A percentile compares a stretch with the other conserved stretches of the same genome.
These are phyloP conservation scores for Lutjanus argentimaculatus DNA, from an alignment of 2,797 vertebrate species.

Conservation along the genomic window DNA sequence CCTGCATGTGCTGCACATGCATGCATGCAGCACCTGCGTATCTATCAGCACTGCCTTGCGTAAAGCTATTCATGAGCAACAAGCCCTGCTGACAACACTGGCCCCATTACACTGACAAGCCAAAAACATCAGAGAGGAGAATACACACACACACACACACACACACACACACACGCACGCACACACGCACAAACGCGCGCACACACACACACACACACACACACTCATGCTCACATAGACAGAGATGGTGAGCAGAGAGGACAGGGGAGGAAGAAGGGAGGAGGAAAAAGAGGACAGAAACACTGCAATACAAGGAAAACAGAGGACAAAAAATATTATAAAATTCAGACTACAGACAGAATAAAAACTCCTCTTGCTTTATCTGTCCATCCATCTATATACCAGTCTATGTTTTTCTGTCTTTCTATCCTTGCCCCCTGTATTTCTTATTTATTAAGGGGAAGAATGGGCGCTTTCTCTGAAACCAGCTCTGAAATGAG, in stretches of 20 bases:
- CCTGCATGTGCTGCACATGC: conserved; percentile 47
- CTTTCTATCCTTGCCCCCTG: conserved; percentile 6
- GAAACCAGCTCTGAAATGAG: conserved; percentile 47
- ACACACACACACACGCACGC: conserved; percentile 34
- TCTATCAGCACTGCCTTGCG: conserved; percentile 65
- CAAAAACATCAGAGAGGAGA: conserved; percentile 78
- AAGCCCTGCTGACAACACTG: conserved; percentile 82
- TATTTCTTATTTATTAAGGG: conserved; percentile 44
- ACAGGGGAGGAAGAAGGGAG: conserved; percentile 43
- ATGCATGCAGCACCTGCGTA: conserved; percentile 63
- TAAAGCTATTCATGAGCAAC: conserved; percentile 81
- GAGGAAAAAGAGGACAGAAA: conserved; percentile 48
- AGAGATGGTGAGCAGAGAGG: conserved; percentile 68
- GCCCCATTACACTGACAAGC: conserved; percentile 85
- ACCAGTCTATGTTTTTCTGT: conserved; percentile 7
- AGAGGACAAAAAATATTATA: conserved; percentile 34
- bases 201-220: conserved; percentile 24
- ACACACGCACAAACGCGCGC: too few species aligned
- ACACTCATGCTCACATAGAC: conserved; percentile 39
- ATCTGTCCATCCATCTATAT: conserved; percentile 39
- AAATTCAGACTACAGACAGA: conserved; percentile 35
- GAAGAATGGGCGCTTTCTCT: conserved; percentile 24
- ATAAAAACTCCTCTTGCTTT: conserved; percentile 31
- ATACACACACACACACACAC: conserved; percentile 39
- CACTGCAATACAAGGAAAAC: conserved; percentile 36